Conservation (phyloP, 2,797 vertebrate genomes). For the Notolepis coatsorum region DNA sequence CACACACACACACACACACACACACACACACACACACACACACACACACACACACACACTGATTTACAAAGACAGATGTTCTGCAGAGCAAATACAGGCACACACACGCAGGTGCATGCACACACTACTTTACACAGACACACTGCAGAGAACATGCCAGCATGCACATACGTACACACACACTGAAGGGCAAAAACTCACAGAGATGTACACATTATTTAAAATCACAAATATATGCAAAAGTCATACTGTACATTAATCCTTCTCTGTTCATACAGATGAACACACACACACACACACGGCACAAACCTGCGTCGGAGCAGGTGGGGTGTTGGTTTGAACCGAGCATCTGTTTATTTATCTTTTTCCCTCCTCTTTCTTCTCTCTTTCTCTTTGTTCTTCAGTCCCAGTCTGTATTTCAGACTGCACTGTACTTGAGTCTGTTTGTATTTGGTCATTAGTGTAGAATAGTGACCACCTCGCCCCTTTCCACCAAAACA, state of each 20-base stretch:
- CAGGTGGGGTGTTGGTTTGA: neutral
- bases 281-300: too few relatives aligned
- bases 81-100: neutral
- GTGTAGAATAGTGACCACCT: too few relatives aligned
- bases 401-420: neutral
- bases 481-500: too few relatives aligned
- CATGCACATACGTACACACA: neutral
- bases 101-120: neutral
- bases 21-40: neutral
- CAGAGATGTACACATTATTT: neutral
- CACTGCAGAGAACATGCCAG: neutral
- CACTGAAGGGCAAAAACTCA: neutral
- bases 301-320: too few relatives aligned
- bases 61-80: neutral
- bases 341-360: too few relatives aligned
- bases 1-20: neutral
- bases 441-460: too few relatives aligned
- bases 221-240: too few relatives aligned
- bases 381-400: constrained; percentile 10
- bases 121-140: neutral
- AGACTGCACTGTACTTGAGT: too few relatives aligned
- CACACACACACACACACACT: constrained; percentile 17
- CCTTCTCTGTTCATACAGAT: too few relatives aligned
- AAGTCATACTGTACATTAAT: too few relatives aligned
- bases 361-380: constrained; percentile 22